Evolutionary conservation across 2,113 vertebrate genomes (phyloP).

Genomic region (Varanus komodoensis): DNA sequence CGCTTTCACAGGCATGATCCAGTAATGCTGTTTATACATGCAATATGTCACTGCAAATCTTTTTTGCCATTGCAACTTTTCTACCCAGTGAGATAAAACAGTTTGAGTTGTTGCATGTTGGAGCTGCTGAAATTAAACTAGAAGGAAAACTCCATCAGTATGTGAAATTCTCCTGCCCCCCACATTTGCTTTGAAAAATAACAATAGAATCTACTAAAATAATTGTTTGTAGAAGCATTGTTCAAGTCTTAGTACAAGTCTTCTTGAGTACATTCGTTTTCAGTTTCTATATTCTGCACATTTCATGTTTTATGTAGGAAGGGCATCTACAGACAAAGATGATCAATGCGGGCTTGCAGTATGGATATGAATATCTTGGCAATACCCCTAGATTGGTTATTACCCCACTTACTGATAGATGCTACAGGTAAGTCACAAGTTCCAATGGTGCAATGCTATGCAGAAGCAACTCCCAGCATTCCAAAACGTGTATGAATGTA

Average conservation of each 20-base stretch:
- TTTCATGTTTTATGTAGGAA: slow-evolving; percentile 73
- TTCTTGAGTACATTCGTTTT: slow-evolving; percentile 31
- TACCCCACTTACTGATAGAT: slow-evolving; percentile 91
- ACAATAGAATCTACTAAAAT: neutral
- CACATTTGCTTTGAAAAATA: neutral
- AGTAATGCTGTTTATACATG: neutral
- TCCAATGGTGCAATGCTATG: neutral
- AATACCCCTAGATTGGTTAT: slow-evolving; percentile 90
- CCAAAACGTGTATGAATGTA: neutral
- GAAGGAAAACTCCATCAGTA: neutral
- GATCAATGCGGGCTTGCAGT: slow-evolving; percentile 91
- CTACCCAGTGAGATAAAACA: neutral
- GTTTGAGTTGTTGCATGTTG: neutral
- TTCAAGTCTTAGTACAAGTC: neutral
- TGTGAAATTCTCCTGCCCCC: neutral
- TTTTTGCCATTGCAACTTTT: neutral
- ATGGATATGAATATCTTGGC: slow-evolving; percentile 92
- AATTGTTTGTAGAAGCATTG: neutral
- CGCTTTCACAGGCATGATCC: neutral
- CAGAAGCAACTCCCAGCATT: too few relatives aligned
- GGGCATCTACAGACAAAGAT: slow-evolving; percentile 91
- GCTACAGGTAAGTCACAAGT: slow-evolving; percentile 86
- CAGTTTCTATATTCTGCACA: slow-evolving; percentile 27
- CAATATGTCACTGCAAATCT: neutral
- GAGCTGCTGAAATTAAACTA: neutral